Evolutionary conservation across 2,888 invertebrate genomes (phyloP).

Genomic region (Athrips mouffetella): DNA sequence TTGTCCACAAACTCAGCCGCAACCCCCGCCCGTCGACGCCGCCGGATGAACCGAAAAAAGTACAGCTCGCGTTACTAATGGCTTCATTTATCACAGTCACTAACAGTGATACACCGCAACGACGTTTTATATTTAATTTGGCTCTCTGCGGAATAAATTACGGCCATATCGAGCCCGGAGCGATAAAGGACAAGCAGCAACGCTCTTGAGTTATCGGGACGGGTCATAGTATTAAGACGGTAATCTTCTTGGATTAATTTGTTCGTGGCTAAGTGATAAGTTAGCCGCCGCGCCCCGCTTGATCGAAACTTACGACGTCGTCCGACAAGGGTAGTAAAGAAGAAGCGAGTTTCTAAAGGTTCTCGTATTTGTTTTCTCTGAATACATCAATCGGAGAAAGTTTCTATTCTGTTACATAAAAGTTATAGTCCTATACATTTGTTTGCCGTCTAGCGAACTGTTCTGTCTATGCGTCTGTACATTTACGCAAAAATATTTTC

Average conservation of each 20-base stretch:
- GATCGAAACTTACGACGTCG: constrained; percentile 51
- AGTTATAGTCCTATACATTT: constrained; percentile 4
- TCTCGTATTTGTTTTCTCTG: constrained; percentile 35
- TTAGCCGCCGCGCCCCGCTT: constrained; percentile 42
- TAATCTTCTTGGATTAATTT: constrained; percentile 70
- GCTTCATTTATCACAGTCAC: constrained; percentile 78
- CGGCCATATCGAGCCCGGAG: constrained; percentile 65
- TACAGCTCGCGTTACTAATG: constrained; percentile 77
- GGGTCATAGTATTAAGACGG: constrained; percentile 61
- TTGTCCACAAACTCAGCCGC: constrained; percentile 74
- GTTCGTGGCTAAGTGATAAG: constrained; percentile 70
- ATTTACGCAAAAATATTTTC: background rate
- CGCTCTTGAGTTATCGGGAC: constrained; percentile 64
- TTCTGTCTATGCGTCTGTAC: background rate
- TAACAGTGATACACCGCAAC: constrained; percentile 78
- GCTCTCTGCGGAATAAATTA: constrained; percentile 74
- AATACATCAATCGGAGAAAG: constrained; percentile 34
- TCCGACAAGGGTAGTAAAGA: constrained; percentile 40
- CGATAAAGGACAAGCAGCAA: constrained; percentile 62
- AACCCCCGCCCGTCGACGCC: constrained; percentile 67
- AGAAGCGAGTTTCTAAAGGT: constrained; percentile 32
- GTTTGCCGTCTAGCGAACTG: background rate
- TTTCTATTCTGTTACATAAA: constrained; percentile 9
- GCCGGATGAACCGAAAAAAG: constrained; percentile 77
- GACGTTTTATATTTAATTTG: constrained; percentile 78